These are phyloP conservation scores for Trichonephila clavipes DNA, from an alignment of 1,140 invertebrate genomes.

Conservation along the genomic window DNA sequence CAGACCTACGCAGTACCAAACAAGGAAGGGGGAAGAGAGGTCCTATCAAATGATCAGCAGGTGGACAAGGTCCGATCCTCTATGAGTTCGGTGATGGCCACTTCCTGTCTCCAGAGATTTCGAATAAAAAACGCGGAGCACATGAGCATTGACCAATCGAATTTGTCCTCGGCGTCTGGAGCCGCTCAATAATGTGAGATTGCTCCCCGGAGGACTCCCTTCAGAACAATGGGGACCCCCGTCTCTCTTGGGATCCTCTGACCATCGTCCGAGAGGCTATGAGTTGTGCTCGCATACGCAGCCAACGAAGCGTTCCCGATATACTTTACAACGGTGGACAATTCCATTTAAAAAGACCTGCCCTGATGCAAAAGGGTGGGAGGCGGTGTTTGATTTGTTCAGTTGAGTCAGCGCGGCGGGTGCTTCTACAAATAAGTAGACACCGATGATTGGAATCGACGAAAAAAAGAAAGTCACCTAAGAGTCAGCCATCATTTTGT, in stretches of 20 bases:
- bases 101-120: conserved; percentile 52
- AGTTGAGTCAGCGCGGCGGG: conserved; percentile 50
- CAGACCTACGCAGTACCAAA: background rate
- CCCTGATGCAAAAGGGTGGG: conserved; percentile 7
- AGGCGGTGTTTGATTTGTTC: conserved; percentile 55
- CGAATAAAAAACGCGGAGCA: conserved; percentile 50
- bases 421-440: conserved; percentile 8
- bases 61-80: background rate
- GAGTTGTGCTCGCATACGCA: conserved; percentile 57
- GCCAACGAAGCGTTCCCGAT: conserved; percentile 60
- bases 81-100: background rate
- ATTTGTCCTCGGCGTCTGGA: conserved; percentile 66
- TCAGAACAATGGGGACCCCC: background rate
- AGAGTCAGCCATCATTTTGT: conserved; percentile 13
- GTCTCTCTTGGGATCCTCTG: background rate
- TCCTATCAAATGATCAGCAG: conserved; percentile 26
- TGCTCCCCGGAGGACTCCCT: conserved; percentile 50
- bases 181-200: conserved; percentile 72
- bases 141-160: conserved; percentile 76
- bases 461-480: background rate
- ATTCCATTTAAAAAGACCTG: conserved; percentile 58
- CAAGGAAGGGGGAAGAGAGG: background rate
- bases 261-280: conserved; percentile 62
- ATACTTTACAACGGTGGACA: conserved; percentile 61
- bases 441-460: background rate